Evolutionary conservation across 1,140 invertebrate species (phyloP).

Genomic region (Ceratina japonica): DNA sequence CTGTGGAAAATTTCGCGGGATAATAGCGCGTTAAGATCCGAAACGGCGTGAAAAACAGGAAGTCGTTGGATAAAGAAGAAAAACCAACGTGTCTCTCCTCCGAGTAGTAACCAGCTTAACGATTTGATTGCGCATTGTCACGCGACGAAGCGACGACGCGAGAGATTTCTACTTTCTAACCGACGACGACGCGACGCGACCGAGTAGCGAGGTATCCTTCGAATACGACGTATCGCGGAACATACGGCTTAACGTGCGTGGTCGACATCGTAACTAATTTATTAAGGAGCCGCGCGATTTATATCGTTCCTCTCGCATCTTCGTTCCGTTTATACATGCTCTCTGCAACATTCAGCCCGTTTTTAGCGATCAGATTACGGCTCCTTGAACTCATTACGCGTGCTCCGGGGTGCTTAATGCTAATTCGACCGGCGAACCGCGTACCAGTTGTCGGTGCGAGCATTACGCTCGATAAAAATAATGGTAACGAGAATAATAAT

Average conservation of each 20-base stretch:
- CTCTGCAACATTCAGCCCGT: constrained; percentile 16
- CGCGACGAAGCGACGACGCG: constrained; percentile 15
- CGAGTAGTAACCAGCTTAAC: constrained; percentile 15
- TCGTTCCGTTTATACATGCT: background rate
- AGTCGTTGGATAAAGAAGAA: constrained; percentile 6
- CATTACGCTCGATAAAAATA: constrained; percentile 36
- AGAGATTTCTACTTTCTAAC: constrained; percentile 50
- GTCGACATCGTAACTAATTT: constrained; percentile 23
- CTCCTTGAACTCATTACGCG: constrained; percentile 50
- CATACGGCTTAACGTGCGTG: background rate
- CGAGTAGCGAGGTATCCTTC: constrained; percentile 11
- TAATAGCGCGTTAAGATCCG: constrained; percentile 1
- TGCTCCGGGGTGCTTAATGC: constrained; percentile 38
- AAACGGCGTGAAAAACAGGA: constrained; percentile 35
- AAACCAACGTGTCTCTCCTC: constrained; percentile 19
- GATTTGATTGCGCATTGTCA: constrained; percentile 49
- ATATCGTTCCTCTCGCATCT: constrained; percentile 21
- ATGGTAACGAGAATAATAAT: constrained; percentile 16
- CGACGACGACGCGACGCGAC: background rate
- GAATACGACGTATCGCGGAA: background rate
- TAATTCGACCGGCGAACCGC: constrained; percentile 24
- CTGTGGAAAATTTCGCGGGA: constrained; percentile 17
- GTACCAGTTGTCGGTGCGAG: constrained; percentile 1
- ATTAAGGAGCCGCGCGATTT: constrained; percentile 25
- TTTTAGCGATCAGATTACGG: constrained; percentile 45